Evolutionary conservation across 2,888 invertebrate species (phyloP).

Genomic region (Nipponacmea schrenckii): DNA sequence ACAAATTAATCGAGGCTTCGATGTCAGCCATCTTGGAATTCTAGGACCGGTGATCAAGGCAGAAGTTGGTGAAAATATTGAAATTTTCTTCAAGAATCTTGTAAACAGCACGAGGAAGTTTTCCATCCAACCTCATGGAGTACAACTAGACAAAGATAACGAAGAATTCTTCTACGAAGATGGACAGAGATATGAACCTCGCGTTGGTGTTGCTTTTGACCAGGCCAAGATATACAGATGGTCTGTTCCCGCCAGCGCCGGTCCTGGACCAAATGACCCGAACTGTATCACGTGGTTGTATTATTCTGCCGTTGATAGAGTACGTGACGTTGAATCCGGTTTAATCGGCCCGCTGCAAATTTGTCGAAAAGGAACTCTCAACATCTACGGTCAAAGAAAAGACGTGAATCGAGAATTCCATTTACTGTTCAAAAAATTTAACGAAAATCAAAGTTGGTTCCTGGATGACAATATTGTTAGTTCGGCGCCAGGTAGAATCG

Average conservation of each 20-base stretch:
- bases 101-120: conserved; percentile 30
- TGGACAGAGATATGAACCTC: background rate
- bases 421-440: conserved; percentile 24
- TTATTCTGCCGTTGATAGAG: conserved; percentile 9
- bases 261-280: background rate
- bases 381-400: conserved; percentile 2
- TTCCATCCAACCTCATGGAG: conserved; percentile 39
- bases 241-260: background rate
- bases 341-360: conserved; percentile 23
- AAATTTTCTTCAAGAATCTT: conserved; percentile 33
- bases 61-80: conserved; percentile 38
- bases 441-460: conserved; percentile 35
- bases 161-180: conserved; percentile 22
- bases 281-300: conserved; percentile 9
- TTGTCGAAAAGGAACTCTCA: conserved; percentile 12
- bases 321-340: conserved; percentile 21
- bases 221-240: background rate
- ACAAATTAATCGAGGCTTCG: conserved; percentile 23
- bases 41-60: conserved; percentile 57
- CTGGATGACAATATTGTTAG: conserved; percentile 29
- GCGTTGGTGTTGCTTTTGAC: background rate
- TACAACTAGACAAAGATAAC: conserved; percentile 31
- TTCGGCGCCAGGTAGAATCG: background rate
- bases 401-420: conserved; percentile 25
- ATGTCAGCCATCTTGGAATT: conserved; percentile 39